Evolutionary conservation across 2,888 invertebrate genomes (phyloP).

Genomic region (Drosophila nigricruria): DNA sequence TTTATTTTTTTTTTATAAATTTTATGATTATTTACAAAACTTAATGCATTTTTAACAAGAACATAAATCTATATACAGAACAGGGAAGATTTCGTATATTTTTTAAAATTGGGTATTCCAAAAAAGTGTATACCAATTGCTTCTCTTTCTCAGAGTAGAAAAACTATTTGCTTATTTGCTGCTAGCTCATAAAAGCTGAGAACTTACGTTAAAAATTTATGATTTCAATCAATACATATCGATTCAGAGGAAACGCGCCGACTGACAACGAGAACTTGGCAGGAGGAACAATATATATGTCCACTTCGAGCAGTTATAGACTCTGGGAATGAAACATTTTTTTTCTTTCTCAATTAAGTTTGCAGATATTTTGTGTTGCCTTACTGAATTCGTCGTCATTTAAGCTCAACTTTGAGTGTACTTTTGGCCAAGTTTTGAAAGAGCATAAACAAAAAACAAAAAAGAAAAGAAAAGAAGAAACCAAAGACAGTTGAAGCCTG

Average conservation of each 20-base stretch:
- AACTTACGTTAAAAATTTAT: background rate
- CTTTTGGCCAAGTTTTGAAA: background rate
- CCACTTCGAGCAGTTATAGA: background rate
- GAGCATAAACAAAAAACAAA: background rate
- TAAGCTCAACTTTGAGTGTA: background rate
- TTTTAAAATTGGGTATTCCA: no score
- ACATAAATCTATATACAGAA: no score
- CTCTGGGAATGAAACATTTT: background rate
- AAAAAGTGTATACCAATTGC: no score
- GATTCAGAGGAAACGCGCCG: background rate
- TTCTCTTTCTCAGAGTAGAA: no score
- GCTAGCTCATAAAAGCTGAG: background rate
- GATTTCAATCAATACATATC: constrained; percentile 3
- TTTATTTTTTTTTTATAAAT: no score
- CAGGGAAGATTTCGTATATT: no score
- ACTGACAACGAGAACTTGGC: background rate
- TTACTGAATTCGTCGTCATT: background rate
- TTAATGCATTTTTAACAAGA: no score
- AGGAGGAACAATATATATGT: background rate
- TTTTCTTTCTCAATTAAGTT: background rate
- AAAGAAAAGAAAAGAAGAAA: background rate
- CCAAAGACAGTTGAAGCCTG: background rate
- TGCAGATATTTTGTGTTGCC: background rate
- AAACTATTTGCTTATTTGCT: background rate
- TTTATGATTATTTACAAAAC: no score